Conservation (phyloP, 2,888 invertebrate genomes). For the Pheosia gnoma region DNA sequence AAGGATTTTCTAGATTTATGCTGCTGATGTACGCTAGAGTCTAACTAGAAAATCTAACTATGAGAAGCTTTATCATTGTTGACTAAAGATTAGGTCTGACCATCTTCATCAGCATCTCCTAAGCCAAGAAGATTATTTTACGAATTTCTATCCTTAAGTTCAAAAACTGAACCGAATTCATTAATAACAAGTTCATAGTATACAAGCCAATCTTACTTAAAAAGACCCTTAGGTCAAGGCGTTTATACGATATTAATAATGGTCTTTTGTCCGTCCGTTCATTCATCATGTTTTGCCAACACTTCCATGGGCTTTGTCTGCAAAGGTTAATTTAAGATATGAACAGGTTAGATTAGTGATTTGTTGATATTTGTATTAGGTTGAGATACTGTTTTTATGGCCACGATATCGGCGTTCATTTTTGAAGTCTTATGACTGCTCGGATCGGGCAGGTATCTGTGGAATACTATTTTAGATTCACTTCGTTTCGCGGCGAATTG, state of each 20-base stretch:
- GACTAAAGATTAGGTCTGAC: too few relatives aligned
- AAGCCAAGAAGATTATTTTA: too few relatives aligned
- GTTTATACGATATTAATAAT: slow-evolving; percentile 7
- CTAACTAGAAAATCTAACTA: too few relatives aligned
- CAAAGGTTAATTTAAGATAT: slow-evolving; percentile 1
- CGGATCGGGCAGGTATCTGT: too few relatives aligned
- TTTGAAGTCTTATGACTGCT: too few relatives aligned
- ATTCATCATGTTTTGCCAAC: slow-evolving; percentile 42
- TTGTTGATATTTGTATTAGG: background rate
- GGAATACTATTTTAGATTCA: too few relatives aligned
- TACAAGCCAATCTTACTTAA: background rate
- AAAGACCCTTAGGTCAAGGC: slow-evolving; percentile 23
- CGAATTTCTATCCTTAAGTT: too few relatives aligned
- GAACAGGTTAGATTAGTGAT: background rate
- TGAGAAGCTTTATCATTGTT: too few relatives aligned
- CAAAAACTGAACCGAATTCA: background rate
- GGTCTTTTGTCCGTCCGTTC: slow-evolving; percentile 23
- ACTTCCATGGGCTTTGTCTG: slow-evolving; percentile 12
- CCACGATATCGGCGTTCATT: background rate
- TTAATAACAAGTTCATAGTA: background rate
- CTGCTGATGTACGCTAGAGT: too few relatives aligned
- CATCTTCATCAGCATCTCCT: too few relatives aligned
- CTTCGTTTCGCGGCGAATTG: too few relatives aligned
- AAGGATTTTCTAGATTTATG: too few relatives aligned
- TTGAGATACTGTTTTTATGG: background rate